Conservation (phyloP, 2,797 vertebrate species). For the Urosaurus nigricauda region DNA sequence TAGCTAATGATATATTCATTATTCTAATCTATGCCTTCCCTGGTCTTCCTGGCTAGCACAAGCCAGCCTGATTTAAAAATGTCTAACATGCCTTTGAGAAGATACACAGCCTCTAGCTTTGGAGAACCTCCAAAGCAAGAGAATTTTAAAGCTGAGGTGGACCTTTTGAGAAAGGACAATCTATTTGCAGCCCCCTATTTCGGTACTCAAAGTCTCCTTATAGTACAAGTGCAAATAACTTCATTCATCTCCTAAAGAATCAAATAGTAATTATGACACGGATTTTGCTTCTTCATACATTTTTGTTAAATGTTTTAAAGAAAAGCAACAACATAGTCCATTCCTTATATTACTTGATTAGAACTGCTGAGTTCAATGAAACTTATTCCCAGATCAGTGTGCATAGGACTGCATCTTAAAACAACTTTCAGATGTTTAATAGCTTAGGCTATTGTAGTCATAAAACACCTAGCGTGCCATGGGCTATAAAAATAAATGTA, state of each 20-base stretch:
- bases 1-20: background rate
- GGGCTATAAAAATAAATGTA: background rate
- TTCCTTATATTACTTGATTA: background rate
- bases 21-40: background rate
- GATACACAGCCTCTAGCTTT: background rate
- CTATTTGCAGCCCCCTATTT: background rate
- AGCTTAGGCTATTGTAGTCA: conserved; percentile 27
- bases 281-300: background rate
- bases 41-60: too few species aligned
- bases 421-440: background rate
- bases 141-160: background rate
- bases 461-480: background rate
- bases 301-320: background rate
- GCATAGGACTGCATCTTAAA: background rate
- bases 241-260: too few species aligned
- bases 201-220: background rate
- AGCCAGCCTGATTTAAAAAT: background rate
- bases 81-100: background rate
- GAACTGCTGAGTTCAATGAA: background rate
- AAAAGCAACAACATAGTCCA: background rate
- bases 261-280: background rate
- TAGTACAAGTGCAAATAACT: background rate
- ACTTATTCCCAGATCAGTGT: background rate
- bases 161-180: background rate
- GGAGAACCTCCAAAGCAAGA: background rate